A percentile compares a stretch with the other conserved stretches of the same genome.
Conservation (phyloP, 1,140 invertebrate genomes). For the Drosophila athabasca region DNA sequence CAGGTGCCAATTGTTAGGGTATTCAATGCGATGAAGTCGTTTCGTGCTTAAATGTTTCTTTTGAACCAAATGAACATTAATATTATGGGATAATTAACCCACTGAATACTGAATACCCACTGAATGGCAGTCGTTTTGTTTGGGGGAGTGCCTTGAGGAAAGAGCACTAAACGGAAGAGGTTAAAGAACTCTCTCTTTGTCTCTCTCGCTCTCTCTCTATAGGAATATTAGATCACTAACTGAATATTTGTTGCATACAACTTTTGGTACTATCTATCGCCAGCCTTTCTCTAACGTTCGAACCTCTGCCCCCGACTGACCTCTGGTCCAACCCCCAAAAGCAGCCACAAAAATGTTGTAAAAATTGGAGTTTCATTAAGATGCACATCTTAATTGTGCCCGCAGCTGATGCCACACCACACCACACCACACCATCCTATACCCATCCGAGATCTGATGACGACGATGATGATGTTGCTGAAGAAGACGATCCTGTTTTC, state of each 20-base stretch:
- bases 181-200: constrained; percentile 20
- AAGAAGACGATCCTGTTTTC: constrained; percentile 33
- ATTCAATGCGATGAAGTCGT: constrained; percentile 19
- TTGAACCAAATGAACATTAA: constrained; percentile 7
- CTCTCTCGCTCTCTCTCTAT: too few relatives aligned
- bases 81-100: constrained; percentile 34
- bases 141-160: background rate
- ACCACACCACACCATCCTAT: too few relatives aligned
- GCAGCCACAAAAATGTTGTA: constrained; percentile 4
- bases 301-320: constrained; percentile 9
- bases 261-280: background rate
- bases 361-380: constrained; percentile 23
- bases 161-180: background rate
- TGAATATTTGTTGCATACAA: background rate
- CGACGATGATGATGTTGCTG: too few relatives aligned
- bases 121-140: background rate
- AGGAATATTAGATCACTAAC: background rate
- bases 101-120: constrained; percentile 17
- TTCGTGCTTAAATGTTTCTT: constrained; percentile 16
- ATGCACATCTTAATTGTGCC: constrained; percentile 41
- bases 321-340: constrained; percentile 20
- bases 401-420: constrained; percentile 9
- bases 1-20: background rate
- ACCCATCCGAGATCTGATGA: too few relatives aligned
- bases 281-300: constrained; percentile 12